Percentiles rank a stretch among this genome's conserved stretches.
Evolutionary conservation across 2,797 vertebrate genomes (phyloP).

Genomic region (Sebastolobus alascanus): DNA sequence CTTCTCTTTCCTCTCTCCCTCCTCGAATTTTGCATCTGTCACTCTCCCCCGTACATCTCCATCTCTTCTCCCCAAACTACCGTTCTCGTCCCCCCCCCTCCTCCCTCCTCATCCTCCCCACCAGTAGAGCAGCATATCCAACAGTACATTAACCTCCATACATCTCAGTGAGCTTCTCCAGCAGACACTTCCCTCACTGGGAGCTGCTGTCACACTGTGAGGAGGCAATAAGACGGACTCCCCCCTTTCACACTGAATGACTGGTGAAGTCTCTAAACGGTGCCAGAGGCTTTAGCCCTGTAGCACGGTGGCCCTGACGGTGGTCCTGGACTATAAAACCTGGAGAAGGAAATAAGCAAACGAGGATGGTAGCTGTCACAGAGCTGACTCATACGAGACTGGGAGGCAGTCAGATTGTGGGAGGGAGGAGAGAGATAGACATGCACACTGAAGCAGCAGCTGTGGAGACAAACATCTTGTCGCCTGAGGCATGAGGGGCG

Average conservation of each 20-base stretch:
- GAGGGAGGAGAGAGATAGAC: slow-evolving; percentile 10
- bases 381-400: slow-evolving; percentile 40
- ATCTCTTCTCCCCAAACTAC: slow-evolving; percentile 51
- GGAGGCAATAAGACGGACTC: slow-evolving; percentile 34
- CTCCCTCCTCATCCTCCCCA: not conserved
- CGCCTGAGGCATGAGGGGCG: slow-evolving; percentile 49
- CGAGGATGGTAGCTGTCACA: slow-evolving; percentile 63
- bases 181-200: slow-evolving; percentile 54
- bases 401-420: slow-evolving; percentile 33
- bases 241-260: slow-evolving; percentile 41
- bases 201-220: slow-evolving; percentile 67
- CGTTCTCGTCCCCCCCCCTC: slow-evolving; percentile 7
- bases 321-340: slow-evolving; percentile 48
- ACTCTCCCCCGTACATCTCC: slow-evolving; percentile 65
- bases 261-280: slow-evolving; percentile 57
- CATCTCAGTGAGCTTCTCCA: slow-evolving; percentile 58
- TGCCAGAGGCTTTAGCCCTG: slow-evolving; percentile 55
- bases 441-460: slow-evolving; percentile 37
- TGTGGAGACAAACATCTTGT: slow-evolving; percentile 60
- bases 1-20: slow-evolving; percentile 48
- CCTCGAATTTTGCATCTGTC: slow-evolving; percentile 61
- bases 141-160: slow-evolving; percentile 65
- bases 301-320: slow-evolving; percentile 26
- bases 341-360: not conserved
- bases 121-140: slow-evolving; percentile 57